Conservation (phyloP, 2,888 invertebrate species). For the Pristionchus arcanus region DNA sequence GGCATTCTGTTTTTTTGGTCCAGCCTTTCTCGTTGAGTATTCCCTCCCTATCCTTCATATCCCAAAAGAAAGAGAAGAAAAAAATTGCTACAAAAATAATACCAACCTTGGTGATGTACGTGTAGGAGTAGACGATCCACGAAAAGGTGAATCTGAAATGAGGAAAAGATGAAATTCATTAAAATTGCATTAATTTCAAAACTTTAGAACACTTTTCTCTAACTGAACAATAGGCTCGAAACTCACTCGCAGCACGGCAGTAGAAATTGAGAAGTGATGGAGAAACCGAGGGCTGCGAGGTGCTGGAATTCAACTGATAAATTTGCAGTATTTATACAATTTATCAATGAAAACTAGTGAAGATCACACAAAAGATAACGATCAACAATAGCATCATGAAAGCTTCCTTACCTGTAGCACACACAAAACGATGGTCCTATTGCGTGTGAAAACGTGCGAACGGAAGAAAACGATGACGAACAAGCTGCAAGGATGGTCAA, state of each 20-base stretch:
- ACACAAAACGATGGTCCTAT: neutral
- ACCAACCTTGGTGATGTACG: neutral
- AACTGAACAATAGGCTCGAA: too few relatives aligned
- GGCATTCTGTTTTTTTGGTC: too few relatives aligned
- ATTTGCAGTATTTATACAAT: too few relatives aligned
- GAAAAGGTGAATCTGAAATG: conserved; percentile 12
- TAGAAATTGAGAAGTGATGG: conserved; percentile 1
- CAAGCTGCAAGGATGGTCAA: neutral
- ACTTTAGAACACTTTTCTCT: too few relatives aligned
- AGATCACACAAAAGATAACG: too few relatives aligned
- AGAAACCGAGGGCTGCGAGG: neutral
- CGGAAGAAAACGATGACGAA: conserved; percentile 37
- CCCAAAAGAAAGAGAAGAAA: too few relatives aligned
- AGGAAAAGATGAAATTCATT: too few relatives aligned
- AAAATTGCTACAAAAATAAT: neutral
- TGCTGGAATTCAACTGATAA: neutral
- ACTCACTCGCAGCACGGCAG: conserved; percentile 45
- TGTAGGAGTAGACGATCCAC: conserved; percentile 30
- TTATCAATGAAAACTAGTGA: too few relatives aligned
- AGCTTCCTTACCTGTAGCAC: neutral
- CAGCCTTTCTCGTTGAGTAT: too few relatives aligned
- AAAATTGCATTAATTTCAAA: too few relatives aligned
- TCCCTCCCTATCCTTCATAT: too few relatives aligned
- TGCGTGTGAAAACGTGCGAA: neutral
- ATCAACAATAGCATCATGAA: too few relatives aligned